phyloP scores from a whole-genome alignment of 2,888 invertebrate genomes.

The Zaprionus lineosus region DNA sequence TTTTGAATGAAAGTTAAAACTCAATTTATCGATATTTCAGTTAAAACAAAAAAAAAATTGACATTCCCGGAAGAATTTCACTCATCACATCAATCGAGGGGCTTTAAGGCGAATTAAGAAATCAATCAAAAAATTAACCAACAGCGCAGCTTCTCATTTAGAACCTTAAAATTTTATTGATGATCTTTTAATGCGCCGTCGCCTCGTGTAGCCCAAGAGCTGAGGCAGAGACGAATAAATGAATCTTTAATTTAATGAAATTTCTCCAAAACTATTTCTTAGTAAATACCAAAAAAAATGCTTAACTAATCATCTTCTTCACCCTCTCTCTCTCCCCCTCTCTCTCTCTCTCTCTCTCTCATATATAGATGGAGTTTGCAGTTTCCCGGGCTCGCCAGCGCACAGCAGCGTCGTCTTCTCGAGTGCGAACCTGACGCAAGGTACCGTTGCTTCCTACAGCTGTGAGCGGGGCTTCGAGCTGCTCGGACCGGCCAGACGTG shows the following conservation, averaged over 20 bases:
- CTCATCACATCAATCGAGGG: too few relatives aligned
- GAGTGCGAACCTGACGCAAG: conserved; percentile 84
- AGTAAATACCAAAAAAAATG: neutral
- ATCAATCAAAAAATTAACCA: conserved; percentile 36
- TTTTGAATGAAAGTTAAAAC: too few relatives aligned
- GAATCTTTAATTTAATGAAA: conserved; percentile 35
- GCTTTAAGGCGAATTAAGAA: conserved; percentile 19
- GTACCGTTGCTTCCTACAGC: conserved; percentile 90
- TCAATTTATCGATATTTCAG: too few relatives aligned
- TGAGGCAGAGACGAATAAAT: conserved; percentile 32
- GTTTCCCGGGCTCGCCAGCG: conserved; percentile 95
- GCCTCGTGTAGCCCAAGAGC: too few relatives aligned
- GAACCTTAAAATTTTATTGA: conserved; percentile 29
- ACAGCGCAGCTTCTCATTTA: conserved; percentile 9
- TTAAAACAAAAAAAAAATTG: too few relatives aligned
- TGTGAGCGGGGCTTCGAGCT: conserved; percentile 96
- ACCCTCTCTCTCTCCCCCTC: conserved; percentile 1
- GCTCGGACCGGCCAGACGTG: conserved; percentile 91
- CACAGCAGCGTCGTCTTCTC: conserved; percentile 92
- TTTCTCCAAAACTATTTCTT: conserved; percentile 38
- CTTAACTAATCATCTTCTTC: conserved; percentile 12
- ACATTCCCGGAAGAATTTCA: too few relatives aligned
- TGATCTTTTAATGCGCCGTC: conserved; percentile 40
- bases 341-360: neutral
- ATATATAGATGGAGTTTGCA: conserved; percentile 84